phyloP scores from a whole-genome alignment of 2,888 invertebrate genomes.

The Diploptera punctata region DNA sequence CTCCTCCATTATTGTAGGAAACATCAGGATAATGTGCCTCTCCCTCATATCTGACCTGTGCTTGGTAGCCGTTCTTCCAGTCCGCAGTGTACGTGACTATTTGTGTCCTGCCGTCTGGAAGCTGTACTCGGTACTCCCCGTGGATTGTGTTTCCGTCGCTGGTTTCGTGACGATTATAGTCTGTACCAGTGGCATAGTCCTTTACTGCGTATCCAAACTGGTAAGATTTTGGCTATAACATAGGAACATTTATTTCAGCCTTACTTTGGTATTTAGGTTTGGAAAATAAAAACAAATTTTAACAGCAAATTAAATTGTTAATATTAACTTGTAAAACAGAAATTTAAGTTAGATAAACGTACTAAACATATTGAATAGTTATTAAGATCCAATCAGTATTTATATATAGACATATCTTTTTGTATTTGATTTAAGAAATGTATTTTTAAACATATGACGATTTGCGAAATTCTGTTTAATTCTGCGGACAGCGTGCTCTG shows the following conservation, averaged over 20 bases:
- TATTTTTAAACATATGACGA: too few relatives aligned
- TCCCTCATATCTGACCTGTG: constrained; percentile 83
- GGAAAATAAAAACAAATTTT: too few relatives aligned
- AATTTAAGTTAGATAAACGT: too few relatives aligned
- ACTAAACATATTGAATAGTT: too few relatives aligned
- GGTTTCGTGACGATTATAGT: constrained; percentile 41
- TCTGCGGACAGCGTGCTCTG: too few relatives aligned
- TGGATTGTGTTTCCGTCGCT: constrained; percentile 85
- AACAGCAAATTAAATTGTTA: too few relatives aligned
- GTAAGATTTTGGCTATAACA: constrained; percentile 42
- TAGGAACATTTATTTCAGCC: not conserved
- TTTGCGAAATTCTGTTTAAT: too few relatives aligned
- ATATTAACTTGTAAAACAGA: too few relatives aligned
- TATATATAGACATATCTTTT: too few relatives aligned
- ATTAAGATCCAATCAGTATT: too few relatives aligned
- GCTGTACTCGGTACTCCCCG: constrained; percentile 82
- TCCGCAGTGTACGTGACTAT: constrained; percentile 86
- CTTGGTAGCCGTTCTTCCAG: constrained; percentile 90
- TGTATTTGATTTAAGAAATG: too few relatives aligned
- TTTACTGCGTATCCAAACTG: constrained; percentile 43
- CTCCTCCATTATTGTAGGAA: not conserved
- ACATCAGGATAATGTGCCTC: constrained; percentile 63
- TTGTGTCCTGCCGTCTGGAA: constrained; percentile 86
- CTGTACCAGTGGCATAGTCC: constrained; percentile 41
- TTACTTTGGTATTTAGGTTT: too few relatives aligned